A percentile compares a stretch with the other conserved stretches of the same genome.
Conservation (phyloP, 1,140 invertebrate genomes). For the Drosophila hydei region DNA sequence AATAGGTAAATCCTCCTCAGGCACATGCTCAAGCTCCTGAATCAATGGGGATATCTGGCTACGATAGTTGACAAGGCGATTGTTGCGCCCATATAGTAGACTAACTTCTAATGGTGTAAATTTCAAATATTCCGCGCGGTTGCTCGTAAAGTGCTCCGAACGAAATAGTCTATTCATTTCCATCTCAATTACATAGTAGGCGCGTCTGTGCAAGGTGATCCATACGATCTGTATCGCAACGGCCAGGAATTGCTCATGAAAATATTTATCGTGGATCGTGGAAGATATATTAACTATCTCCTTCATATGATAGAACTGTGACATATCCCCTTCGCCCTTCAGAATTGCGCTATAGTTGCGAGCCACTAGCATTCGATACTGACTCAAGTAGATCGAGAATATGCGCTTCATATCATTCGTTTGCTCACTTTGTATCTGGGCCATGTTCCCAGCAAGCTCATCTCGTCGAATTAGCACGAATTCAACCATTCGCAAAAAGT, state of each 20-base stretch:
- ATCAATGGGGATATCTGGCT: slow-evolving; percentile 69
- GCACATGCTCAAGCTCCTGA: slow-evolving; percentile 61
- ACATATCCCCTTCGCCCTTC: slow-evolving; percentile 66
- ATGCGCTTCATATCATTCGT: slow-evolving; percentile 66
- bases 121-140: slow-evolving; percentile 43
- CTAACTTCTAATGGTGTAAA: slow-evolving; percentile 58
- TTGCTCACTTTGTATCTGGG: slow-evolving; percentile 70
- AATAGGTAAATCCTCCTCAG: slow-evolving; percentile 63
- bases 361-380: slow-evolving; percentile 73
- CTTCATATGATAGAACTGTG: slow-evolving; percentile 63
- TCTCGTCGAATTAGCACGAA: slow-evolving; percentile 73
- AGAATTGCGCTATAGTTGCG: slow-evolving; percentile 72
- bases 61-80: slow-evolving; percentile 69
- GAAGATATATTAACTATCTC: slow-evolving; percentile 66
- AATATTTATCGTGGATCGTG: slow-evolving; percentile 58
- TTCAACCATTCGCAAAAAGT: slow-evolving; percentile 73
- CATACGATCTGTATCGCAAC: slow-evolving; percentile 70
- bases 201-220: slow-evolving; percentile 71
- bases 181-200: slow-evolving; percentile 69
- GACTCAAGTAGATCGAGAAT: slow-evolving; percentile 65
- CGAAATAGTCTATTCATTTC: slow-evolving; percentile 78
- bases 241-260: slow-evolving; percentile 74
- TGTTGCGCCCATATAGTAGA: slow-evolving; percentile 65
- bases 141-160: slow-evolving; percentile 69
- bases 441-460: slow-evolving; percentile 59